Base-by-base conservation (phyloP, 1,140 invertebrate genomes). In the Batillaria attramentaria region DNA sequence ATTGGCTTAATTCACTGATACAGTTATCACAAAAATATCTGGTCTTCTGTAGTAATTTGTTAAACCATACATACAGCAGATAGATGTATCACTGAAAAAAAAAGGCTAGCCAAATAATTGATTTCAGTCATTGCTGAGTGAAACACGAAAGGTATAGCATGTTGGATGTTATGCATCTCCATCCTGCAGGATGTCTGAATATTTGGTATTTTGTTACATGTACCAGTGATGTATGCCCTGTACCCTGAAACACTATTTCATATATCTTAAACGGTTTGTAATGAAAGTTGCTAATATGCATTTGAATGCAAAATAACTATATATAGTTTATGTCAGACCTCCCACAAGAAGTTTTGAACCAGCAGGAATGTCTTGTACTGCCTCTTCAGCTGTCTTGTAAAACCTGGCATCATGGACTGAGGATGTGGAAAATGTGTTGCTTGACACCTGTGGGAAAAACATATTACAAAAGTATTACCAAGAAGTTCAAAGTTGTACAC, bases 331-430 rank as follows among this genome's bases (percentile, higher is more conserved):
- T 6, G 13, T 62, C 65, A 86, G 86, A 94, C 94, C 94, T 89
- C 98, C 98, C 74, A 99, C 96, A 24, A 99, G 91, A 16, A 99
- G 91, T 89, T 95, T 98, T 1, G 96, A 93, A 37, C 96, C 96
- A 94, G 96, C 92, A 43, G 94, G 92, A 85, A 99, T 95, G 92
- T 99, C 98, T 54, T 94, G 93, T 28, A 99, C 93, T 39, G 95
- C 96, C 84, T 98, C 96, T 13, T 76, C 68, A 28, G 89, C 86
- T 42, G 80, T 78, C 28, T 83, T 68, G 69, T 81, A 89, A 62
- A 90, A 87, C 41, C 84, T 83, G 31, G 83, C 86, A 81, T 82
- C 81, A 20, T 70, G 43, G 57, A 65, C 62, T 74, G 60, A 76
- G 20, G 62, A 57, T 62, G 87, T 75, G 31, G 76, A 84, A 41